Base-by-base conservation (phyloP, 2,797 vertebrate species). In the Gallinago stenura region DNA sequence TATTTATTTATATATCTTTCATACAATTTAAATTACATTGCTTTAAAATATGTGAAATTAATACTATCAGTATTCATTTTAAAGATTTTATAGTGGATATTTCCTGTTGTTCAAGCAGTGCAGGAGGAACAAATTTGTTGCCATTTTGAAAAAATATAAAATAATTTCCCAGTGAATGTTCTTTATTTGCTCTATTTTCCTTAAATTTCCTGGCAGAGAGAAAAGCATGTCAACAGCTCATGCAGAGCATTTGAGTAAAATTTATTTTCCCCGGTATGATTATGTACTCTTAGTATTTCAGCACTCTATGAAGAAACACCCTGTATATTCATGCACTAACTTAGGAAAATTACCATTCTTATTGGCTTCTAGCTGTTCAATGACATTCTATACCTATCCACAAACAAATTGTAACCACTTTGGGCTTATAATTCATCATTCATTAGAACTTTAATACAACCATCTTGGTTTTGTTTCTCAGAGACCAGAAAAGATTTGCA, bases 361-460 rank as follows among this genome's bases (percentile, higher is more conserved):
- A 78, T 35, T 93, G 83, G 54, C 68, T 95, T 95, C 89, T 75
- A 81, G 76, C 72, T 96, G 80, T 93, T 96, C 83, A 72, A 12
- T 89, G 68, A 57, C 61, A 82, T 68, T 83, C 75, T 79, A 78
- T 51, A 85, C 35, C 62, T 81, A 70, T 62, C 35, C 35, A 35
- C 35, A 35, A 35, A 35, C 35, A 35, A 35, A 66, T 17, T 86
- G 62, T 76, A 88, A 88, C 48, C 26, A 86, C 72, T 90, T 93
- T 65, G 58, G 39, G 31, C 46, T 93, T 86, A n/a, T 66, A 95
- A 88, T 90, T 93, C 50, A 58, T 78, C 11, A 22, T 88, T 85
- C 41, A 48, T 88, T 91, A 82, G 46, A 78, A 84, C 11, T 71
- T 75, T 75, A 75, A 46, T 81, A 37, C 15, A 73, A 65, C 6